Conservation (phyloP, 2,888 invertebrate genomes). For the Eupelmus urozonus region DNA sequence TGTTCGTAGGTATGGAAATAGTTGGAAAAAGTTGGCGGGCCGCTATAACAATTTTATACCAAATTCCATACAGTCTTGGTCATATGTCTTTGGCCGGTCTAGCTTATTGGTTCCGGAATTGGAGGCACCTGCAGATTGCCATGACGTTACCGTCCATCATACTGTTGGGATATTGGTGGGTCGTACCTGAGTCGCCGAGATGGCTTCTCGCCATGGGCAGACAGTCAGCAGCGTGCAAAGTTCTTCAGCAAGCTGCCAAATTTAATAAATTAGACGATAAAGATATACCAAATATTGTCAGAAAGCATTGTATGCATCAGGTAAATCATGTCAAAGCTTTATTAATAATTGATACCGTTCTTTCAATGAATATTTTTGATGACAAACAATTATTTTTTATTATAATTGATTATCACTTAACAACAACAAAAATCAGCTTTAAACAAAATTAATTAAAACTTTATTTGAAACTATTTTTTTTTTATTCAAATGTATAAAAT, state of each 20-base stretch:
- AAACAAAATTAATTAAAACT: too few relatives aligned
- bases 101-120: conserved; percentile 83
- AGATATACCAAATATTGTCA: conserved; percentile 71
- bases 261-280: conserved; percentile 71
- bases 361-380: too few relatives aligned
- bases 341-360: too few relatives aligned
- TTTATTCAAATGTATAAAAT: too few relatives aligned
- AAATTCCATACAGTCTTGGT: conserved; percentile 85
- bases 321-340: conserved; percentile 61
- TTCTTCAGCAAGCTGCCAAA: conserved; percentile 83
- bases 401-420: background rate
- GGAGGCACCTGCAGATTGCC: conserved; percentile 84
- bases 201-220: conserved; percentile 86
- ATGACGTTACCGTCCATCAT: conserved; percentile 83
- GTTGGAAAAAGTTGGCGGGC: conserved; percentile 80
- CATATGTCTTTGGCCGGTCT: conserved; percentile 82
- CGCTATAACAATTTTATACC: conserved; percentile 82
- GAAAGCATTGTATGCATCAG: conserved; percentile 71
- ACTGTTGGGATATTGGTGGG: conserved; percentile 82
- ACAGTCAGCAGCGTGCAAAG: conserved; percentile 80
- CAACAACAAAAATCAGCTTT: background rate
- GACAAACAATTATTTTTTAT: too few relatives aligned
- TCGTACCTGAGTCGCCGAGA: conserved; percentile 88
- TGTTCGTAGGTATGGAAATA: conserved; percentile 77
- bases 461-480: too few relatives aligned